Evolutionary conservation across 2,888 invertebrate species (phyloP).

Genomic region (Netelia melanura): DNA sequence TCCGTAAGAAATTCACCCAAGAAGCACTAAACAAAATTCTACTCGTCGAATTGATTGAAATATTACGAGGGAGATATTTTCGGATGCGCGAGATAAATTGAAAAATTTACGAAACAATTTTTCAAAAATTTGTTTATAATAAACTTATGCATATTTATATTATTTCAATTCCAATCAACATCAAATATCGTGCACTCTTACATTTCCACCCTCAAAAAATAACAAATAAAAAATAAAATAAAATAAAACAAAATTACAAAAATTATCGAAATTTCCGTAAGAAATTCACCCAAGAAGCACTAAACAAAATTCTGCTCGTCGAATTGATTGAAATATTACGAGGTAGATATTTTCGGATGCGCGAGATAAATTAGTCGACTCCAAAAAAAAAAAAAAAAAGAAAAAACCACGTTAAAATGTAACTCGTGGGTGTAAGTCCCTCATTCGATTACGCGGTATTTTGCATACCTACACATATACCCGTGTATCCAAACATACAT

Average conservation of each 20-base stretch:
- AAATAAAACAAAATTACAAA: no score
- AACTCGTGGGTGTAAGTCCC: conserved; percentile 23
- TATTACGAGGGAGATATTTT: background rate
- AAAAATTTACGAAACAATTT: no score
- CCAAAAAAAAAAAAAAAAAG: background rate
- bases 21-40: background rate
- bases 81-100: background rate
- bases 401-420: background rate
- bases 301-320: background rate
- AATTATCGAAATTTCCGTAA: no score
- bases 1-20: no score
- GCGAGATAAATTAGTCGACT: background rate
- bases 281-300: background rate
- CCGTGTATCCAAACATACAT: background rate
- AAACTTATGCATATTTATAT: no score
- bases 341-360: background rate
- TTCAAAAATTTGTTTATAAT: no score
- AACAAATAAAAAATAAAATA: no score
- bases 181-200: no score
- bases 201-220: no score
- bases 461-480: background rate
- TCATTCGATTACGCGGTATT: conserved; percentile 8
- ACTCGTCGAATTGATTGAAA: no score
- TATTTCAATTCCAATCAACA: no score
- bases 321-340: no score